These are phyloP conservation scores for Drosophila nigritarsus DNA, from an alignment of 2,888 invertebrate genomes.

Conservation along the genomic window DNA sequence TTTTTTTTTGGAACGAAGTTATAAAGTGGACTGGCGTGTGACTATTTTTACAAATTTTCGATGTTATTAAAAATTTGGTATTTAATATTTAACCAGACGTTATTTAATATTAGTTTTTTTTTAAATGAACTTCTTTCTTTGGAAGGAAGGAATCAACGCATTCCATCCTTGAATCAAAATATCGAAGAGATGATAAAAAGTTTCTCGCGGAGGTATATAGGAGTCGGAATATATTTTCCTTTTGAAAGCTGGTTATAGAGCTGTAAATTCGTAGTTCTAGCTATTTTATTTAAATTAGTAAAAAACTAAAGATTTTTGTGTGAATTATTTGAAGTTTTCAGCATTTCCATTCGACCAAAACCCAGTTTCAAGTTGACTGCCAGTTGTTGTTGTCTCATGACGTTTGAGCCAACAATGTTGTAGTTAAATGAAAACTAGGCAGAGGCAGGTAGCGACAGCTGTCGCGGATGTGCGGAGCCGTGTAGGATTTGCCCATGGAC, in stretches of 20 bases:
- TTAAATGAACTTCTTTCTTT: no score
- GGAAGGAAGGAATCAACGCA: no score
- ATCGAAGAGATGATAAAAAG: background rate
- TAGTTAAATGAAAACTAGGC: slow-evolving; percentile 26
- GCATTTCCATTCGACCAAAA: background rate
- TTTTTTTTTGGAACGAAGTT: background rate
- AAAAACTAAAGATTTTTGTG: background rate
- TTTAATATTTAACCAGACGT: background rate
- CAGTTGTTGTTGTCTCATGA: background rate
- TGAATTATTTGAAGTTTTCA: background rate
- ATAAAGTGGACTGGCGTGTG: no score
- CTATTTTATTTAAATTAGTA: background rate
- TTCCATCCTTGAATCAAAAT: no score
- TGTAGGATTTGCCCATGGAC: slow-evolving; percentile 51
- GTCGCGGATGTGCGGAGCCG: slow-evolving; percentile 36
- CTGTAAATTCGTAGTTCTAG: background rate
- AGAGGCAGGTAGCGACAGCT: slow-evolving; percentile 45
- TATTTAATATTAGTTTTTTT: no score
- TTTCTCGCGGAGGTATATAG: background rate
- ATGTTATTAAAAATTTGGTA: background rate
- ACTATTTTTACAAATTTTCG: background rate
- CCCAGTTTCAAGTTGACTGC: background rate
- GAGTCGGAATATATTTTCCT: background rate
- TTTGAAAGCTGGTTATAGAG: background rate
- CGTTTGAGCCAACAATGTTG: slow-evolving; percentile 6